Conservation (phyloP, 2,888 invertebrate genomes). For the Coenonympha glycerion region DNA sequence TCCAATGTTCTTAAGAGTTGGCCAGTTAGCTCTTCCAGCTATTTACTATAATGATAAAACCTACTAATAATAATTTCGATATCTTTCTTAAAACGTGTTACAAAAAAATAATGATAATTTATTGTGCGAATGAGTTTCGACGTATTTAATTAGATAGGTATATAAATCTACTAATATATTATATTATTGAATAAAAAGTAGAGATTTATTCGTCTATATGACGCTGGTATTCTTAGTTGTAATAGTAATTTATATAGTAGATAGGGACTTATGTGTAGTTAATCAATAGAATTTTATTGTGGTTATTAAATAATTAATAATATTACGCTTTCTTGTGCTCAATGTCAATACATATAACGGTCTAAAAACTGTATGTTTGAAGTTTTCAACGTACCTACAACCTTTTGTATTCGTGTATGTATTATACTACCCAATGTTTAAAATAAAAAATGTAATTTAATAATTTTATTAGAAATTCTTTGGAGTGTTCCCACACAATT, state of each 20-base stretch:
- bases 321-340: constrained; percentile 71
- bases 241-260: constrained; percentile 41
- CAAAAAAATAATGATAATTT: constrained; percentile 40
- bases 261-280: constrained; percentile 44
- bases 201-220: constrained; percentile 63
- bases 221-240: constrained; percentile 71
- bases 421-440: constrained; percentile 8
- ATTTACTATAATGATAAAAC: background rate
- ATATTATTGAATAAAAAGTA: constrained; percentile 35
- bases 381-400: too few species aligned
- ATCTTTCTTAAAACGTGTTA: constrained; percentile 52
- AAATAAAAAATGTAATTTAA: background rate
- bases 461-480: background rate
- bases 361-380: too few species aligned
- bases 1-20: background rate
- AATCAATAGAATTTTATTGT: constrained; percentile 39
- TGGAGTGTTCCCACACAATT: background rate
- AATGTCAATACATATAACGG: constrained; percentile 62
- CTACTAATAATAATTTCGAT: too few species aligned
- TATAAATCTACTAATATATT: constrained; percentile 39
- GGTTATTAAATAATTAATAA: constrained; percentile 40
- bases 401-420: background rate
- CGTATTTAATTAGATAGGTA: too few species aligned
- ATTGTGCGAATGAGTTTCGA: constrained; percentile 64
- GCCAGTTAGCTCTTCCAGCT: background rate